Conservation (phyloP, 2,888 invertebrate genomes). For the Allacma fusca region DNA sequence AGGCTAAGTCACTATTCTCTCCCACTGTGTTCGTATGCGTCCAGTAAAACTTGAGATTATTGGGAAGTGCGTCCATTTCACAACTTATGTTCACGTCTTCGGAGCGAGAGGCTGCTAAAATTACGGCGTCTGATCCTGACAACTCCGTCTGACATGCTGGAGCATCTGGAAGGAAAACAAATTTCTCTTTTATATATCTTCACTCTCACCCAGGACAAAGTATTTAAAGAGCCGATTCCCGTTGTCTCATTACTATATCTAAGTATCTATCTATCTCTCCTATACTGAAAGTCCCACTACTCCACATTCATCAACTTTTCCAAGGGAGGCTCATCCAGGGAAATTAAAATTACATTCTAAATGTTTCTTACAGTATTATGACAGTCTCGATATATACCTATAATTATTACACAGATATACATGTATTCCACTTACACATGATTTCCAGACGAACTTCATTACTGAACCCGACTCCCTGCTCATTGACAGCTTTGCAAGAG, state of each 20-base stretch:
- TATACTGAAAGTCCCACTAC: too few relatives aligned
- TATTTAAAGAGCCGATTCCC: constrained; percentile 1
- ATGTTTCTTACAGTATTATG: too few relatives aligned
- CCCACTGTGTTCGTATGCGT: constrained; percentile 61
- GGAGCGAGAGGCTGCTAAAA: constrained; percentile 60
- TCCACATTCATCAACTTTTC: too few relatives aligned
- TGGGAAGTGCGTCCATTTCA: constrained; percentile 61
- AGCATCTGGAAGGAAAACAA: constrained; percentile 55
- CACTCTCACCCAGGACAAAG: not conserved
- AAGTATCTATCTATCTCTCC: too few relatives aligned
- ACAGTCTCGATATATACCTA: too few relatives aligned
- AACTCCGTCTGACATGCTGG: constrained; percentile 61
- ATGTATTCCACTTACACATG: constrained; percentile 92
- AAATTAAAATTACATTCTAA: too few relatives aligned
- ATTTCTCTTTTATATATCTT: not conserved
- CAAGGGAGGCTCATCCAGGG: too few relatives aligned
- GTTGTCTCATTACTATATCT: too few relatives aligned
- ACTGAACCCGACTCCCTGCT: constrained; percentile 86
- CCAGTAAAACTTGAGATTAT: constrained; percentile 61
- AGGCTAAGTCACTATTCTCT: constrained; percentile 57
- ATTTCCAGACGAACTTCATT: constrained; percentile 84
- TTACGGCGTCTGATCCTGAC: constrained; percentile 61
- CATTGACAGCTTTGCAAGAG: constrained; percentile 87
- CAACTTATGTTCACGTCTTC: constrained; percentile 61
- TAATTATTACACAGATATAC: too few relatives aligned